phyloP scores from a whole-genome alignment of 2,113 vertebrate species.

The Oryzias javanicus region DNA sequence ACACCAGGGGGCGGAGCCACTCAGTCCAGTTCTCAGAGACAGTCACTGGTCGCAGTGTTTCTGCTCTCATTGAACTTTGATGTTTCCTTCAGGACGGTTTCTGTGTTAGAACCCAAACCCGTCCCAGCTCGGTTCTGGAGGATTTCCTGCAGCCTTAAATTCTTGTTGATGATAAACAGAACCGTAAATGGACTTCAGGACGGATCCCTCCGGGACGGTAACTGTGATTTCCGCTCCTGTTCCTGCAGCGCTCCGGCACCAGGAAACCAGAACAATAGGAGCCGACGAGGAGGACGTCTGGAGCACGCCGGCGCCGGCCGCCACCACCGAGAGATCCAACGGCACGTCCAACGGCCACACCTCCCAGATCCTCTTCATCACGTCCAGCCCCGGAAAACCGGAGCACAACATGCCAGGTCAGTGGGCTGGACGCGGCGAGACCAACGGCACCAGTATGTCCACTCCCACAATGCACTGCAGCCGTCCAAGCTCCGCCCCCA shows the following conservation, averaged over 20 bases:
- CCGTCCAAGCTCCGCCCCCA: constrained; percentile 1
- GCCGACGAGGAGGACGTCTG: constrained; percentile 63
- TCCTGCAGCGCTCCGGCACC: constrained; percentile 79
- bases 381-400: constrained; percentile 89
- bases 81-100: no score
- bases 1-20: no score
- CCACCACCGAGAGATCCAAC: constrained; percentile 83
- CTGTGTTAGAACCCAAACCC: no score
- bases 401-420: constrained; percentile 89
- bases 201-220: not conserved
- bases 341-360: constrained; percentile 81
- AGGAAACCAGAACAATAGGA: constrained; percentile 45
- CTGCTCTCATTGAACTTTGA: no score
- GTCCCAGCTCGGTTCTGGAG: no score
- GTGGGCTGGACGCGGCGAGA: constrained; percentile 74
- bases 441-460: constrained; percentile 74
- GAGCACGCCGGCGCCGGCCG: constrained; percentile 77
- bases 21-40: no score
- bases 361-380: constrained; percentile 92
- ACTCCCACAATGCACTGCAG: constrained; percentile 28
- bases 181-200: no score
- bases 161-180: no score
- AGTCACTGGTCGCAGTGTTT: no score
- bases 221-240: constrained; percentile 8
- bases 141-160: no score